Conservation (phyloP, 2,113 vertebrate genomes). For the Microcebus griseorufus region DNA sequence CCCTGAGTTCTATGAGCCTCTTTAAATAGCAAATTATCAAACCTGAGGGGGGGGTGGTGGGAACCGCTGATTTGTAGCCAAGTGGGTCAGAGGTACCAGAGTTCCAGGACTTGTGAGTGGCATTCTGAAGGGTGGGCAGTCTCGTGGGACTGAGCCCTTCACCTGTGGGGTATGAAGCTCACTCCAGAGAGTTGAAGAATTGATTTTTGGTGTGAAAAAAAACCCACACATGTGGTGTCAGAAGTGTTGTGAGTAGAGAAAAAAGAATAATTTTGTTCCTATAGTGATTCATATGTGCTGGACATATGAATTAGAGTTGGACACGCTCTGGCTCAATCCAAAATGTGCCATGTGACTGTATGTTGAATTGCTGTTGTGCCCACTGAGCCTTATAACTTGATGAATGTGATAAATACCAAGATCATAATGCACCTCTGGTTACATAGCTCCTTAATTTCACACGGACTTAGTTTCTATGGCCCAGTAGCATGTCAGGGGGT, state of each 20-base stretch:
- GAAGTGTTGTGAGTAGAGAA: not conserved
- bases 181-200: not conserved
- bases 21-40: not conserved
- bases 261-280: not conserved
- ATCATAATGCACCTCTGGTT: not conserved
- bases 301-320: not conserved
- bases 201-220: not conserved
- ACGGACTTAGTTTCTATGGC: not conserved
- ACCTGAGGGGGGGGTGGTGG: not conserved
- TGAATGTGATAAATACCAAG: not conserved
- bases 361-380: not conserved
- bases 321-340: not conserved
- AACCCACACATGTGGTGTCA: not conserved
- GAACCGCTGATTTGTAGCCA: not conserved
- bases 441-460: not conserved
- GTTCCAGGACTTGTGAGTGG: not conserved
- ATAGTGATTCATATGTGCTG: not conserved
- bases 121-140: not conserved
- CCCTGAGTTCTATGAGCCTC: not conserved
- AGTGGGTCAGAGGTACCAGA: not conserved
- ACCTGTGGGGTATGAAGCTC: not conserved
- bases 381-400: not conserved
- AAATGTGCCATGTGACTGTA: not conserved
- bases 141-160: not conserved
- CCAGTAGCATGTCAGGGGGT: not conserved